Evolutionary conservation across 1,140 invertebrate genomes (phyloP), one percentile per base, ranked within the genome.

Genomic region (Asbolus verrucosus): DNA sequence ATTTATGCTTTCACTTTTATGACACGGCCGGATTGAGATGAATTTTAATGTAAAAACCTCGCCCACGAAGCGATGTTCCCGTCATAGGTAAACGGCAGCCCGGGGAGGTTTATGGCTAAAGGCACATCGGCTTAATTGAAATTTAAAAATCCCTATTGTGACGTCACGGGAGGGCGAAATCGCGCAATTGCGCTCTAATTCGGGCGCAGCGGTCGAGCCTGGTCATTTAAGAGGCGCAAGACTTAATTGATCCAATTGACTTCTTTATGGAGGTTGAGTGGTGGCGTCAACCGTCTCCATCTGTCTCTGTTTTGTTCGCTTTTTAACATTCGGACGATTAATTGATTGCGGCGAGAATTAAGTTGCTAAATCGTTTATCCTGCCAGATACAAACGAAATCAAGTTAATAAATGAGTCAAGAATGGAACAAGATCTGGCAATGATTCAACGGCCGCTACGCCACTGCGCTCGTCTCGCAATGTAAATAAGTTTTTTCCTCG

Each of bases 161-260:
- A n/a, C n/a, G n/a, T n/a, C n/a, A n/a, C n/a, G n/a, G n/a, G n/a
- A 30, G 27, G 27, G 27, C 27, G 27, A 30, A 30, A 30, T 5
- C 9, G 9, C n/a, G 9, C 33, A 2, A 36, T 2, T 36, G 33
- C 33, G 11, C 5, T 11, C 33, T 36, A 36, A 36, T 36, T 36
- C 11, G 6, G 33, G 33, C 11, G 33, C 33, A 36, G 33, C 33
- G 11, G 33, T 36, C 11, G 11, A 36, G n/a, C 11, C 33, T 11
- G 11, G 33, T 36, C 11, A 36, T 36, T 27, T 36, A 36, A 36
- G 11, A 4, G 15, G 13, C 13, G 16, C 39, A 43, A 43, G 16
- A 14, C 15, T 43, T 43, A 43, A 43, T 43, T 43, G 39, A 43
- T 43, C 39, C 39, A 43, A 43, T 43, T 43, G 39, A 43, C 39